These are phyloP conservation scores for Zeus faber DNA, from an alignment of 2,113 vertebrate species.

Conservation along the genomic window DNA sequence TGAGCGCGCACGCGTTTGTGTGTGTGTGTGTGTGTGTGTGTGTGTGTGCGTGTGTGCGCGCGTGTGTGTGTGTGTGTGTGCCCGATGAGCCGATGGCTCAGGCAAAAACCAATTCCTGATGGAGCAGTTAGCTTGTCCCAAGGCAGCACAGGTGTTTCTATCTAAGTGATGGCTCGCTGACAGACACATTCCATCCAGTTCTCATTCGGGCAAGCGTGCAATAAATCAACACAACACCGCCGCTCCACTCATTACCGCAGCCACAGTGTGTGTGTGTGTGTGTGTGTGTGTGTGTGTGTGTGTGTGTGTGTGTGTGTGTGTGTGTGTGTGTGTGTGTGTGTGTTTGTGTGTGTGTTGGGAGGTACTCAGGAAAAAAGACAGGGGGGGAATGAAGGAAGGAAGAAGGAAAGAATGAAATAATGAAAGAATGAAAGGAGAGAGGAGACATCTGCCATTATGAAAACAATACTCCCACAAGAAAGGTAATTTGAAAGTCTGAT, in stretches of 20 bases:
- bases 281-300: too few species aligned
- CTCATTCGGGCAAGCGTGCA: slow-evolving; percentile 62
- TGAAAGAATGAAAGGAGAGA: slow-evolving; percentile 39
- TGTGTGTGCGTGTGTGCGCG: slow-evolving; percentile 13
- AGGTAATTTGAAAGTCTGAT: slow-evolving; percentile 65
- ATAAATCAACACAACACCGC: slow-evolving; percentile 66
- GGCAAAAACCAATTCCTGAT: slow-evolving; percentile 34
- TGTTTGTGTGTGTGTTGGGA: too few species aligned
- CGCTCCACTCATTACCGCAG: slow-evolving; percentile 54
- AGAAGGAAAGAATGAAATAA: slow-evolving; percentile 34
- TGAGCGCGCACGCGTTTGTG: slow-evolving; percentile 2
- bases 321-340: too few species aligned
- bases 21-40: slow-evolving; percentile 10
- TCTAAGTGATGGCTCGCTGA: slow-evolving; percentile 54
- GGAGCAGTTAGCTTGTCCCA: slow-evolving; percentile 46
- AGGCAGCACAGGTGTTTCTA: slow-evolving; percentile 59
- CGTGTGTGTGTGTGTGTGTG: slow-evolving; percentile 10
- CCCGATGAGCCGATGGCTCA: slow-evolving; percentile 18
- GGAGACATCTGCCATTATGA: slow-evolving; percentile 56
- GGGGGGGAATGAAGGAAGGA: too few species aligned
- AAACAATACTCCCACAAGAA: slow-evolving; percentile 32
- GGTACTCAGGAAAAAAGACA: too few species aligned
- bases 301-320: too few species aligned
- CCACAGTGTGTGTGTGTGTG: too few species aligned
- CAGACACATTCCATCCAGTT: slow-evolving; percentile 60